These are phyloP conservation scores for Invenusta paracnida DNA, from an alignment of 2,888 invertebrate species.

Conservation along the genomic window DNA sequence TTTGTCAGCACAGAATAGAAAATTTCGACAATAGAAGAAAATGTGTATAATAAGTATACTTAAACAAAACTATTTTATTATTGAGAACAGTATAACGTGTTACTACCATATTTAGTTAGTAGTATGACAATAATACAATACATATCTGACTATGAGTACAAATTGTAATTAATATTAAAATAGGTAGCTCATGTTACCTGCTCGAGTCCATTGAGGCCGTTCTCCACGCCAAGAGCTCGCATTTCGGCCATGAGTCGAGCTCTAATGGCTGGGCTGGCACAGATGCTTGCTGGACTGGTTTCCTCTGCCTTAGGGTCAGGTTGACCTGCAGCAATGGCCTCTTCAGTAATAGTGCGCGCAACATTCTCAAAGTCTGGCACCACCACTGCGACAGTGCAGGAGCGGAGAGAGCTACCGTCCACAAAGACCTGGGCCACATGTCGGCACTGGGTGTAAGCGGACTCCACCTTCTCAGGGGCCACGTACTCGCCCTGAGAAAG, in stretches of 20 bases:
- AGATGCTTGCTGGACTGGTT: background rate
- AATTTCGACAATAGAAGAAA: no score
- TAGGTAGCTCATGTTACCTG: no score
- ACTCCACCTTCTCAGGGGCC: slow-evolving; percentile 97
- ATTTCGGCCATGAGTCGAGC: background rate
- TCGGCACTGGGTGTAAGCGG: slow-evolving; percentile 83
- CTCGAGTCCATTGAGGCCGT: background rate
- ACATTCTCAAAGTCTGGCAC: slow-evolving; percentile 92
- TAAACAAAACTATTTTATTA: no score
- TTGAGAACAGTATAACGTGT: no score
- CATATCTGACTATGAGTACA: no score
- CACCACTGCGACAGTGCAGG: slow-evolving; percentile 77
- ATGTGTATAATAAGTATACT: no score
- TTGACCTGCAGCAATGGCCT: background rate
- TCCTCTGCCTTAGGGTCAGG: background rate
- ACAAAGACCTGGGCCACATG: slow-evolving; percentile 92
- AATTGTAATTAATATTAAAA: no score
- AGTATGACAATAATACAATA: no score
- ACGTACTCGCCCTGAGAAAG: slow-evolving; percentile 89
- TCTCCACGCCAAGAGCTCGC: background rate
- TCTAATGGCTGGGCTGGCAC: background rate
- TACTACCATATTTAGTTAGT: no score
- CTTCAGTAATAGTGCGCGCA: no score
- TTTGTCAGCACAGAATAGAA: no score
- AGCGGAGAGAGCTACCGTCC: slow-evolving; percentile 81